Base-by-base conservation (phyloP, 2,797 vertebrate species). In the Scolopax rusticola region DNA sequence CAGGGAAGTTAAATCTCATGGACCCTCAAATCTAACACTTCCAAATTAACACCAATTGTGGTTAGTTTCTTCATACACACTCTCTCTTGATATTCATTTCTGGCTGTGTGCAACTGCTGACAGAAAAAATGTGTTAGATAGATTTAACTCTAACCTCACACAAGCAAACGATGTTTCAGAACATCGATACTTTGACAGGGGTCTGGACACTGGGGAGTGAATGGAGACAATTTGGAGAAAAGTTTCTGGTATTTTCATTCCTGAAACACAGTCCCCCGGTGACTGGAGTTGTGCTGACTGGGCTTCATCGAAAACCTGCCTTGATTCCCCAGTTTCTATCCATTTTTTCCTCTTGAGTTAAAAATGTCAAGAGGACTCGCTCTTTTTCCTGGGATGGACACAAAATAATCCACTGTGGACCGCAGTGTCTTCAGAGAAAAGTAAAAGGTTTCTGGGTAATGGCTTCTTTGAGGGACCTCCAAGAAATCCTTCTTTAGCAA, bases 31-130 rank as follows among this genome's bases (percentile, higher is more conserved):
- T 47, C 88, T 95, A 95, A 90, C 89, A 78, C 90, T 91, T 91
- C 93, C 86, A 94, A 96, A 95, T 97, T 93, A 90, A 82, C 79
- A 93, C 73, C 88, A 84, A 41, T 94, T 95, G 90, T 74, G 96
- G 91, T 84, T 90, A 69, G 61, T 81, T 96, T 59, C 88, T 97
- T 91, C 92, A 89, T 27, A 56, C 50, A 41, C 38, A 1, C 41
- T 80, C 63, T 74, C 77, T 94, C 75, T 73, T 54, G 84, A 65
- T 91, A 77, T 40, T 68, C 0, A 28, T 87, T 96, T 57, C 93
- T 94, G 87, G 76, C 86, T 87, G 60, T 17, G 57, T 51, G 90
- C 23, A 50, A 38, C 81, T 79, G 84, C 81, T 17, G 30, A 92
- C 91, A 93, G 95, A 74, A 94, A 89, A 83, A 89, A 93, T 24